Evolutionary conservation across 2,888 invertebrate species (phyloP), one percentile per base, ranked within the genome.

Genomic region (Elysia crispata): DNA sequence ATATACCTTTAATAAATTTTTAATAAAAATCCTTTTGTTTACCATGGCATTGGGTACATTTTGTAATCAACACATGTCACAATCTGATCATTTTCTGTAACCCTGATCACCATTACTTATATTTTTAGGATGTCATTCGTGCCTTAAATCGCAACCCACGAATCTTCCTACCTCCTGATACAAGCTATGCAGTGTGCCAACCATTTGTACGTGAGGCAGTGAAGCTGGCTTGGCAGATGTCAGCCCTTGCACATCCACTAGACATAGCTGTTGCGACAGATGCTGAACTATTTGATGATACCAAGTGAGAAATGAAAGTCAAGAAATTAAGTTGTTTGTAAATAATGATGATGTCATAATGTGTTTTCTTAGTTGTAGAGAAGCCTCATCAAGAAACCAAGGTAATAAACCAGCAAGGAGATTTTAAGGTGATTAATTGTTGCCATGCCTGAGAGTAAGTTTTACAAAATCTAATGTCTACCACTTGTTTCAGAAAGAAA

Each of bases 141-240:
- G 88, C 87, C 33, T 84, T 92, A 85, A 91, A 90, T 84, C 87
- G 91, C 31, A 91, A 90, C 84, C 86, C 88, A 25, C 86, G 87
- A 84, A 86, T 92, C 83, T 88, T 85, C 85, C 87, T 92, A 73
- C 91, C 91, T 30, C 86, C 89, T 25, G 91, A 90, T 41, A 86
- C 87, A 28, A 89, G 88, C 33, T 92, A 87, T 83, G 87, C 90
- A 49, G 84, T 92, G 62, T 86, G 92, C 81, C 89, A 89, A 84
- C 90, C 91, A 66, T 92, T 91, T 83, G 90, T 92, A 81, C 87
- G 92, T 20, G 92, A 92, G 82, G 89, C 91, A 25, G 90, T 90
- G 77, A 91, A 91, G 81, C 84, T 91, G 33, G 91, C 92, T 70
- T 92, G 92, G 92, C 89, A 90, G 83, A 91, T 92, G 91, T 86